Evolutionary conservation across 2,888 invertebrate genomes (phyloP).

Genomic region (Ditula angustiorana): DNA sequence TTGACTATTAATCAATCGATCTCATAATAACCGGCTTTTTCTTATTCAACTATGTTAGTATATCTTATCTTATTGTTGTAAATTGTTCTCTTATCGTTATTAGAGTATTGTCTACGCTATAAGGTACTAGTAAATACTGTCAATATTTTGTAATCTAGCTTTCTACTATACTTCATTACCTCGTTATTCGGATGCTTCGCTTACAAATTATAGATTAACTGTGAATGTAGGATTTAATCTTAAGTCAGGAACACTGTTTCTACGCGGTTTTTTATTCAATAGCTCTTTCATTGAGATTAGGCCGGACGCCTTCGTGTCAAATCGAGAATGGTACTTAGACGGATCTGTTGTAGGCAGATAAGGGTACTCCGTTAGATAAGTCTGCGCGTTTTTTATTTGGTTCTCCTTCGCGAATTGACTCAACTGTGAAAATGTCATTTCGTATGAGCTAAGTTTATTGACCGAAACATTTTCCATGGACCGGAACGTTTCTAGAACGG

Average conservation of each 20-base stretch:
- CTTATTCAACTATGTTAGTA: constrained; percentile 2
- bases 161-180: constrained; percentile 5
- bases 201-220: constrained; percentile 59
- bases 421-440: constrained; percentile 68
- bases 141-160: constrained; percentile 42
- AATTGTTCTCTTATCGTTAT: constrained; percentile 36
- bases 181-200: not conserved
- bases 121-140: constrained; percentile 68
- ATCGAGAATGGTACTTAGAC: constrained; percentile 76
- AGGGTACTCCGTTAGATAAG: constrained; percentile 78
- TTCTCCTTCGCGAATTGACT: constrained; percentile 70
- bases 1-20: not conserved
- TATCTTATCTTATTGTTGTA: constrained; percentile 1
- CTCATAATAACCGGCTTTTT: not conserved
- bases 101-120: constrained; percentile 61
- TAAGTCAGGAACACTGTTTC: constrained; percentile 80
- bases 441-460: constrained; percentile 70
- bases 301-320: constrained; percentile 75
- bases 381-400: constrained; percentile 72
- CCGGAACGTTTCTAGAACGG: constrained; percentile 80
- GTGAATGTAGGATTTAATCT: constrained; percentile 73
- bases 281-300: constrained; percentile 78
- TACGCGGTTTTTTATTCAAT: constrained; percentile 63
- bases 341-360: constrained; percentile 81
- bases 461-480: constrained; percentile 80